Evolutionary conservation across 2,888 invertebrate species (phyloP).

Genomic region (Melanostoma scalare): DNA sequence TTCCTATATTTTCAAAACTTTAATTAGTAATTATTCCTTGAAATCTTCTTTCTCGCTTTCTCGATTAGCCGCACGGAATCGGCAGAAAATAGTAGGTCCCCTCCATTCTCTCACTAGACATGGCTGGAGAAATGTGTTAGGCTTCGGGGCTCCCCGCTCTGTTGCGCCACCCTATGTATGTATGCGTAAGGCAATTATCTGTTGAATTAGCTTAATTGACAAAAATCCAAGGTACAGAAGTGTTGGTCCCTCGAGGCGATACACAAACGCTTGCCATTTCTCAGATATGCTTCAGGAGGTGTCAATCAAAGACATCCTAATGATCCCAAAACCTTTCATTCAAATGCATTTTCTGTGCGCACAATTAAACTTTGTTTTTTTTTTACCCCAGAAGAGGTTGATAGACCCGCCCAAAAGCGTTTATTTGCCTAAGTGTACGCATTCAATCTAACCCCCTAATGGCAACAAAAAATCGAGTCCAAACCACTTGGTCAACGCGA

Average conservation of each 20-base stretch:
- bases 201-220: constrained; percentile 62
- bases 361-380: constrained; percentile 41
- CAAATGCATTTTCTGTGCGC: constrained; percentile 67
- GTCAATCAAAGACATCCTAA: constrained; percentile 58
- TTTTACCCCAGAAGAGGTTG: not conserved
- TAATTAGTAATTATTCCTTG: no score
- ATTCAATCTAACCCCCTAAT: constrained; percentile 57
- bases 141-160: no score
- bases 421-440: constrained; percentile 38
- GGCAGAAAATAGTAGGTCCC: no score
- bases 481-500: constrained; percentile 22
- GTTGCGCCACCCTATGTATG: no score
- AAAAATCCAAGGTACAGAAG: constrained; percentile 44
- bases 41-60: no score
- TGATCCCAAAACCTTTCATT: constrained; percentile 45
- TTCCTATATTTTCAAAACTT: no score
- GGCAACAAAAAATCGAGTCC: constrained; percentile 1
- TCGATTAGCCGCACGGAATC: no score
- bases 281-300: constrained; percentile 57
- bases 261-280: constrained; percentile 20
- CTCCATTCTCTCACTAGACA: no score
- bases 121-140: no score
- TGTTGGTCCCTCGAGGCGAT: constrained; percentile 48
- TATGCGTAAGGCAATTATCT: constrained; percentile 31
- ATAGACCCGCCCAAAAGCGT: constrained; percentile 21